These are phyloP conservation scores for Hyaena hyaena DNA, from an alignment of 2,113 vertebrate genomes.

Conservation along the genomic window DNA sequence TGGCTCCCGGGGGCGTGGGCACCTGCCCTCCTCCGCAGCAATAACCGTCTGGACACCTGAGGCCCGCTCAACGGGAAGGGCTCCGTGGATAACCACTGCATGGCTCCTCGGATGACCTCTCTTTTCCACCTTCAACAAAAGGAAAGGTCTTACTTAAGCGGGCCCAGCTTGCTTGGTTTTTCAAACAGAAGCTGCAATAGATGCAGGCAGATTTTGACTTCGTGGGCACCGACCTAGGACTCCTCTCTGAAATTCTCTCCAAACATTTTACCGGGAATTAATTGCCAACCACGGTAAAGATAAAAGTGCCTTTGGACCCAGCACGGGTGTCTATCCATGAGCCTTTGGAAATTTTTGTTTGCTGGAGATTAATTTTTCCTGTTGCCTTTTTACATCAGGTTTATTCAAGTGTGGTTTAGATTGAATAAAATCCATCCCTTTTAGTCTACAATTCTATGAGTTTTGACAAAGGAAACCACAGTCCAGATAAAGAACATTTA, in stretches of 20 bases:
- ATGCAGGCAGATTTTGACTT: neutral
- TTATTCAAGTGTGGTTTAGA: neutral
- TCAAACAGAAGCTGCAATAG: neutral
- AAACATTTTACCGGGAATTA: neutral
- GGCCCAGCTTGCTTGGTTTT: neutral
- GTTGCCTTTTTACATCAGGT: neutral
- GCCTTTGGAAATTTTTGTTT: neutral
- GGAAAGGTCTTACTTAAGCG: neutral
- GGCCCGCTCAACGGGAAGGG: neutral
- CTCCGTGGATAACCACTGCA: neutral
- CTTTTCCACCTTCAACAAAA: neutral
- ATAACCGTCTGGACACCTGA: neutral
- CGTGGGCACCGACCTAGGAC: neutral
- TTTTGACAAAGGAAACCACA: neutral
- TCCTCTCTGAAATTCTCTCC: neutral
- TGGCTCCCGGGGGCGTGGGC: rapidly evolving
- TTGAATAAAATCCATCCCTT: neutral
- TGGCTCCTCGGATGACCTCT: neutral
- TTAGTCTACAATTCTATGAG: neutral
- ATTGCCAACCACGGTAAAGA: neutral
- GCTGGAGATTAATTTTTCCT: neutral
- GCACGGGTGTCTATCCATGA: neutral
- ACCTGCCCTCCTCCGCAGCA: too few relatives aligned
- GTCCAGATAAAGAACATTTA: neutral
- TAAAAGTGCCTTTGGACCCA: neutral